phyloP scores from a whole-genome alignment of 2,888 invertebrate species.

The Tiliacea citrago region DNA sequence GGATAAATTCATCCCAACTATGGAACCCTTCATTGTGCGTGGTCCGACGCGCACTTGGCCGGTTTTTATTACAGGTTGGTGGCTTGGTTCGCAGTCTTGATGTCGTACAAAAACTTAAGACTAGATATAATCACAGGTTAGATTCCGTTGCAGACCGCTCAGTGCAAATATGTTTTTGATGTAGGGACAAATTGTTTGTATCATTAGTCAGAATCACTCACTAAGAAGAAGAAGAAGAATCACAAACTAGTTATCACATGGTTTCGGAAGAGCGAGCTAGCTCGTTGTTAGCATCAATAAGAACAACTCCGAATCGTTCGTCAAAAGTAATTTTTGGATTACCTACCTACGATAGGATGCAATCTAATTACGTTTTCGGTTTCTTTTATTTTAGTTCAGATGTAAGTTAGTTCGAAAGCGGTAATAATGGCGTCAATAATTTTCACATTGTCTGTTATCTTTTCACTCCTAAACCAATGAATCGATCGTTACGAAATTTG shows the following conservation, averaged over 20 bases:
- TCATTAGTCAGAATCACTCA: background rate
- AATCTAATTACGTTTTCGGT: slow-evolving; percentile 34
- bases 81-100: slow-evolving; percentile 3
- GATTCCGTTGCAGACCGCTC: background rate
- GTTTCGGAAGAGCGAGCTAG: slow-evolving; percentile 41
- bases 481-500: background rate
- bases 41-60: no score
- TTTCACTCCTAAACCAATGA: background rate
- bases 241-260: slow-evolving; percentile 26
- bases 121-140: background rate
- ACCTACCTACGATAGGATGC: slow-evolving; percentile 19
- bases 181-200: background rate
- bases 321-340: slow-evolving; percentile 39
- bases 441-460: background rate
- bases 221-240: no score
- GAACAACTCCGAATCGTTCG: slow-evolving; percentile 29
- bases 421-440: background rate
- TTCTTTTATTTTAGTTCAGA: slow-evolving; percentile 24
- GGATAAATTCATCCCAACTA: no score
- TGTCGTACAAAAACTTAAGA: background rate
- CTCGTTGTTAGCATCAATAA: slow-evolving; percentile 34
- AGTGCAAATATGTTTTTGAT: background rate
- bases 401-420: background rate
- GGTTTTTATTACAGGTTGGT: slow-evolving; percentile 22
- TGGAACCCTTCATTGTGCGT: no score